Conservation (phyloP, 2,113 vertebrate species). For the Sisor rabdophorus region DNA sequence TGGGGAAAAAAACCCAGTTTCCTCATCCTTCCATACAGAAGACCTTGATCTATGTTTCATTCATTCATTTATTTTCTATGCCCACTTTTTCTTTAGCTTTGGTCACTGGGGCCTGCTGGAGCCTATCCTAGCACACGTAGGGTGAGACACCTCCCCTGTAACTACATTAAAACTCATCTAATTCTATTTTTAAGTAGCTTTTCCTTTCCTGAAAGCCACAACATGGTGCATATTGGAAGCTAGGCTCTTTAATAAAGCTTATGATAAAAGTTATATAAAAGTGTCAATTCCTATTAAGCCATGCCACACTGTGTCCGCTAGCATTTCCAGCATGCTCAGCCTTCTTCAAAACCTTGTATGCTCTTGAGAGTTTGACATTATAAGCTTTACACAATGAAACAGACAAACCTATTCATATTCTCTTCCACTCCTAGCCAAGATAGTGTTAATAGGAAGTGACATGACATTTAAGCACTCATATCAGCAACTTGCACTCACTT, state of each 20-base stretch:
- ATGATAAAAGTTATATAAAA: neutral
- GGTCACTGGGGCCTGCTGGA: too few species aligned
- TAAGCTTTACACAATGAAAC: neutral
- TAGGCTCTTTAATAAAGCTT: neutral
- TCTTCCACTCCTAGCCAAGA: constrained; percentile 5
- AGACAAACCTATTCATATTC: neutral
- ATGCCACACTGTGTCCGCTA: neutral
- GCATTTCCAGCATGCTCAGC: constrained; percentile 15
- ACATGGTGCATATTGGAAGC: neutral
- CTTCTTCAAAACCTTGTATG: constrained; percentile 12
- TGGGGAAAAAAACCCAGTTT: constrained; percentile 5
- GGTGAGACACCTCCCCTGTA: neutral
- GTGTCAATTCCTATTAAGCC: neutral
- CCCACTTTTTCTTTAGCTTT: too few species aligned
- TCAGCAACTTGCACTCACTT: constrained; percentile 7
- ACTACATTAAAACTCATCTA: constrained; percentile 1
- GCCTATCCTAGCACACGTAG: too few species aligned
- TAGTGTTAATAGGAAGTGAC: constrained; percentile 22
- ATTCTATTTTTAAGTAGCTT: neutral
- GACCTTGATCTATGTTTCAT: neutral
- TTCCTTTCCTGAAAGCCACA: neutral
- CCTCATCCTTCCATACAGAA: neutral
- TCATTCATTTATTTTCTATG: too few species aligned
- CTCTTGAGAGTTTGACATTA: constrained; percentile 23
- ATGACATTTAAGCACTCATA: constrained; percentile 31